Evolutionary conservation across 2,113 vertebrate species (phyloP), one percentile per base, ranked within the genome.

Genomic region (Stictonetta naevosa): DNA sequence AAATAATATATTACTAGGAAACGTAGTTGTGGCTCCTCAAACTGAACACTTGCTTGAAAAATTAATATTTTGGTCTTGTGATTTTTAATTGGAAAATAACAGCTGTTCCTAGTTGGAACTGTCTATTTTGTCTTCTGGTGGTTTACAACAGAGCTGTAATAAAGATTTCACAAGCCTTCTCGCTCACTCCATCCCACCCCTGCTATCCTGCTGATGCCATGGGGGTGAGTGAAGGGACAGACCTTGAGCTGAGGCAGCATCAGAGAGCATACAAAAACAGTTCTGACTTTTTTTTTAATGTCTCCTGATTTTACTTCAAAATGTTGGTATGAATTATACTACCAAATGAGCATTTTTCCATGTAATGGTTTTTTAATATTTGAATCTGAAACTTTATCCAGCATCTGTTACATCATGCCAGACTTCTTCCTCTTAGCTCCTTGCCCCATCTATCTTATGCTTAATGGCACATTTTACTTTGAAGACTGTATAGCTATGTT

Each of bases 1-100:
- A 44, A 58, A 46, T 46, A 46, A 85, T 81, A 11, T 71, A 85
- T 95, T 89, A 50, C 56, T 90, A 74, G 59, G 88, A 92, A 92
- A 68, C 94, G 72, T 90, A 80, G 62, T 53, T 93, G 59, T 91
- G 91, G 40, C 80, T 94, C 60, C 26, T 50, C 14, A 19, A 96
- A 92, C 88, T 85, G 94, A 96, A 92, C 13, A 10, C 89, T 88
- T 86, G 50, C 77, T 87, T 97, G 94, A 97, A 96, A 96, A 97
- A 96, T 98, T 97, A 97, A 96, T 98, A 96, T 97, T 98, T 98
- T 96, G 75, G 55, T 97, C 89, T 96, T 96, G 88, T 96, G 78
- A 96, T 94, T 95, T 97, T 83, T 98, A 97, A 97, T 96, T 97
- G 93, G 93, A 94, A 97, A 97, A 96, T 97, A 98, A 88, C 90